Evolutionary conservation across 2,888 invertebrate genomes (phyloP), one percentile per base, ranked within the genome.

Genomic region (Philopedon plagiatum): DNA sequence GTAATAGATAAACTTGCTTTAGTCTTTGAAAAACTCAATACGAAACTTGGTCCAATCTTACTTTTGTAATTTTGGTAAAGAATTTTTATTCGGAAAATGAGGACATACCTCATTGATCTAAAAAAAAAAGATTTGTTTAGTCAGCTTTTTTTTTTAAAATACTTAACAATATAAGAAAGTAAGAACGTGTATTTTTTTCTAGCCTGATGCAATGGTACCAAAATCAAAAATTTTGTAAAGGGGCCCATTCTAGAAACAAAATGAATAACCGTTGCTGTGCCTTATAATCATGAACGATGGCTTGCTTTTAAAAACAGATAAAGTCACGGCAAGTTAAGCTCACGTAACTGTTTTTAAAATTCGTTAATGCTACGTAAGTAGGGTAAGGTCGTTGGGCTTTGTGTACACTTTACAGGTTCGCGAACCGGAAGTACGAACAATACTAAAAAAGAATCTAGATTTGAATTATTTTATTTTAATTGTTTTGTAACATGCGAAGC

Each of bases 361-460:
- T 54, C 29, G 51, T 54, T 54, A 54, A 54, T 54, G 51, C 51
- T 54, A 54, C 29, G 51, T 54, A 29, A 54, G 15, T 54, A 29
- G 51, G 51, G 29, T 54, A 54, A 54, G 51, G 51, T 54, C 51
- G 51, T 54, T 54, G 51, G 51, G 51, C 51, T 54, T 54, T 51
- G 51, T 51, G 15, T 29, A 51, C 51, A 29, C 15, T 51, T 51
- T 54, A 54, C 51, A 54, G 51, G 51, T 54, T 54, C 29, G 49
- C 26, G 49, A 49, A 54, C 51, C 51, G 51, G 51, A 54, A 54
- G 51, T 32, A 3, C 15, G 51, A 54, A 54, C 51, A 54, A 54
- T 54, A 54, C 51, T 29, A 54, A 54, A 54, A 54, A 29, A 54
- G 5, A 54, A 29, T 54, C 29, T 32, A 29, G 51, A 32, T 54